These are phyloP conservation scores for Platycheirus albimanus DNA, from an alignment of 2,888 invertebrate genomes.

Conservation along the genomic window DNA sequence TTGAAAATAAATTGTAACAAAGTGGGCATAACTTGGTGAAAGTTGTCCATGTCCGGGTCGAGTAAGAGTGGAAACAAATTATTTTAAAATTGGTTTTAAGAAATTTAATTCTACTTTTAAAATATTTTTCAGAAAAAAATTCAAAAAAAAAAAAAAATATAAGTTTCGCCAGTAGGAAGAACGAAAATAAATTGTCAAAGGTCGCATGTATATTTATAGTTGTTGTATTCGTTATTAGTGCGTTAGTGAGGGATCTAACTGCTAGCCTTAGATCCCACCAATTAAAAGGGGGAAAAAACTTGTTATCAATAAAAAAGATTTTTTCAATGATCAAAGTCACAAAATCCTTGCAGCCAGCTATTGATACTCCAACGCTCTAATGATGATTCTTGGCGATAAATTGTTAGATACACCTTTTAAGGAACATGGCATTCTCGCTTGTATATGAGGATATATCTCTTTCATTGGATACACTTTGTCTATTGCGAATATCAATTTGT, in stretches of 20 bases:
- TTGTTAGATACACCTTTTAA: not conserved
- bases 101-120: too few species aligned
- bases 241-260: too few species aligned
- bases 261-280: too few species aligned
- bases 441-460: constrained; percentile 21
- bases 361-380: not conserved
- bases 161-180: too few species aligned
- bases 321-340: not conserved
- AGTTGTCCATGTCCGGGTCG: not conserved
- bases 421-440: constrained; percentile 6
- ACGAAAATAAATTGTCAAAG: too few species aligned
- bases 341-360: not conserved
- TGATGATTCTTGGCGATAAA: not conserved
- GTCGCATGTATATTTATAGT: too few species aligned
- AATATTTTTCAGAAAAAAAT: too few species aligned
- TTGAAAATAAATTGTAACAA: constrained; percentile 5
- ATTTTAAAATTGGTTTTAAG: not conserved
- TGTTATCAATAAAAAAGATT: too few species aligned
- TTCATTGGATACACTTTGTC: constrained; percentile 45
- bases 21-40: not conserved
- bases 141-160: too few species aligned
- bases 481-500: constrained; percentile 54
- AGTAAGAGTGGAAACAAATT: not conserved
- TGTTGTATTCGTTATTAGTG: too few species aligned
- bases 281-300: too few species aligned